A percentile compares a stretch with the other conserved stretches of the same genome.
These are phyloP conservation scores for Antechinus stuartii DNA, from an alignment of 2,113 vertebrate genomes.

Conservation along the genomic window DNA sequence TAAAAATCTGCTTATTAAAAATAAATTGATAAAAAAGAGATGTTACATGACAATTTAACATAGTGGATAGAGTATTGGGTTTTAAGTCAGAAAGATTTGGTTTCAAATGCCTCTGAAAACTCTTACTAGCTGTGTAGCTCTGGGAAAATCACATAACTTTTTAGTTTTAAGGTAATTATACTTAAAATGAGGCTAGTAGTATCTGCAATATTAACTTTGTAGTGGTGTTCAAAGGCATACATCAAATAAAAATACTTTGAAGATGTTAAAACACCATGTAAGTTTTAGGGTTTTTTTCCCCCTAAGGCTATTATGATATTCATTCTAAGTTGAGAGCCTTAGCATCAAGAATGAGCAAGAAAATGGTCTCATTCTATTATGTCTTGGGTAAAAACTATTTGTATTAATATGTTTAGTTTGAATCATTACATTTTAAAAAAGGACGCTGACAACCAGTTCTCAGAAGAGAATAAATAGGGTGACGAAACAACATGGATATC, in stretches of 20 bases:
- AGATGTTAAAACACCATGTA: background rate
- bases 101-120: background rate
- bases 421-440: background rate
- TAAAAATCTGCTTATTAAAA: background rate
- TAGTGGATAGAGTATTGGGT: background rate
- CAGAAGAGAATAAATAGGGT: background rate
- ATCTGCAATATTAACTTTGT: background rate
- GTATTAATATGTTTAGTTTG: background rate
- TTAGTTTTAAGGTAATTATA: background rate
- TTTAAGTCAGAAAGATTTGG: background rate
- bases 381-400: background rate
- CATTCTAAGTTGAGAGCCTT: background rate
- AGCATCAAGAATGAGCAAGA: background rate
- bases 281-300: background rate
- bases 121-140: background rate
- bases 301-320: background rate
- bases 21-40: background rate
- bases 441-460: background rate
- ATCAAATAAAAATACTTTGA: background rate
- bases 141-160: background rate
- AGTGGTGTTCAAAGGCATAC: background rate
- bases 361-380: background rate
- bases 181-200: background rate
- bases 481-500: background rate
- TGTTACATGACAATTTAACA: background rate